These are phyloP conservation scores for Dromius quadrimaculatus DNA, from an alignment of 2,888 invertebrate species.

Conservation along the genomic window DNA sequence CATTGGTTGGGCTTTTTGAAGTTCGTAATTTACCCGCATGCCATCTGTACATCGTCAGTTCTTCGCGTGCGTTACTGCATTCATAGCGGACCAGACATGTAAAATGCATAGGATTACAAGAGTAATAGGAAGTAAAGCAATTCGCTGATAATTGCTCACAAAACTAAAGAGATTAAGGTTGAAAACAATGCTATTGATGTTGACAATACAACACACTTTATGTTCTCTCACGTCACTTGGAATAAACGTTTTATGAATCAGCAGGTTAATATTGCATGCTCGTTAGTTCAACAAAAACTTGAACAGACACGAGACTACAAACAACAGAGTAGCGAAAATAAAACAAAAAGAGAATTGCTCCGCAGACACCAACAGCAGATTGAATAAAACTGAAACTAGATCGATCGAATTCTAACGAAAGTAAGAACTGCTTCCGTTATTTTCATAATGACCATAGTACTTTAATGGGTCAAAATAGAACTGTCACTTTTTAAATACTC, in stretches of 20 bases:
- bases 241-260: constrained; percentile 11
- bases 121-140: constrained; percentile 13
- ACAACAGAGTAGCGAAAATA: constrained; percentile 3
- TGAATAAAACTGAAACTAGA: constrained; percentile 41
- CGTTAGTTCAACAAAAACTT: constrained; percentile 33
- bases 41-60: constrained; percentile 46
- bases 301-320: neutral
- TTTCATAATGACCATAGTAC: constrained; percentile 38
- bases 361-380: constrained; percentile 6
- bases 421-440: constrained; percentile 42
- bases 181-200: constrained; percentile 31
- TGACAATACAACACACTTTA: constrained; percentile 2
- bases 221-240: constrained; percentile 27
- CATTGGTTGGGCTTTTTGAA: constrained; percentile 42
- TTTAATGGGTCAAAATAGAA: constrained; percentile 15
- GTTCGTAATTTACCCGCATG: constrained; percentile 49
- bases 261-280: constrained; percentile 29
- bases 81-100: constrained; percentile 29
- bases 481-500: constrained; percentile 34
- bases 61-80: constrained; percentile 36
- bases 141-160: constrained; percentile 37
- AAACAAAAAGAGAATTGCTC: constrained; percentile 20
- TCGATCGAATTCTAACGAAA: constrained; percentile 46
- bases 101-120: constrained; percentile 37
- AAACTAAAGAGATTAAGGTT: constrained; percentile 39